phyloP scores from a whole-genome alignment of 2,113 vertebrate species.

The Acinonyx jubatus region DNA sequence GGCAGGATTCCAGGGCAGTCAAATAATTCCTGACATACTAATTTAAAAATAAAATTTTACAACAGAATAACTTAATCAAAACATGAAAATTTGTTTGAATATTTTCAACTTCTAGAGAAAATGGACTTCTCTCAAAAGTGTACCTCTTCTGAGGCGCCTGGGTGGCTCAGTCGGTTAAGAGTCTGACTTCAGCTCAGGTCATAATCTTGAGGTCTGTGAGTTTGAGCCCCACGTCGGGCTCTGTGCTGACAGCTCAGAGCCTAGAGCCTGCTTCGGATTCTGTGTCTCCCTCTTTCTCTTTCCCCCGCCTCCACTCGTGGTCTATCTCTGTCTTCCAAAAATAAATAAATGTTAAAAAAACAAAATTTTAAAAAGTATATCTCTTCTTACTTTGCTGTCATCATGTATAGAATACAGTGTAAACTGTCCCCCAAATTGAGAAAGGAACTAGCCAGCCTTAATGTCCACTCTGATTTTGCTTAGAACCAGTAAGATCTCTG shows the following conservation, averaged over 20 bases:
- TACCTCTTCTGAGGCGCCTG: neutral
- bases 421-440: neutral
- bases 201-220: too few species aligned
- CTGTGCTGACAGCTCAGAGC: too few species aligned
- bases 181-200: too few species aligned
- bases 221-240: too few species aligned
- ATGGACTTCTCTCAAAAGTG: neutral
- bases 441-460: neutral
- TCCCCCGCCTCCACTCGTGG: too few species aligned
- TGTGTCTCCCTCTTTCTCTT: too few species aligned
- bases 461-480: neutral
- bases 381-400: neutral
- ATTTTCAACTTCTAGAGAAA: constrained; percentile 14
- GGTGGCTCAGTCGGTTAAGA: too few species aligned
- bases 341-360: too few species aligned
- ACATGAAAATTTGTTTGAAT: neutral
- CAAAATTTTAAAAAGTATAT: neutral
- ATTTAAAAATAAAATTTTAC: neutral
- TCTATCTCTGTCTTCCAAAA: too few species aligned
- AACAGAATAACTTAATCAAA: constrained; percentile 14
- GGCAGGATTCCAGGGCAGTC: neutral
- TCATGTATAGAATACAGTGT: neutral
- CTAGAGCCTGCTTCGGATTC: too few species aligned
- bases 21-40: neutral
- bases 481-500: neutral